phyloP scores from a whole-genome alignment of 2,888 invertebrate species.

The Synergus gifuensis region DNA sequence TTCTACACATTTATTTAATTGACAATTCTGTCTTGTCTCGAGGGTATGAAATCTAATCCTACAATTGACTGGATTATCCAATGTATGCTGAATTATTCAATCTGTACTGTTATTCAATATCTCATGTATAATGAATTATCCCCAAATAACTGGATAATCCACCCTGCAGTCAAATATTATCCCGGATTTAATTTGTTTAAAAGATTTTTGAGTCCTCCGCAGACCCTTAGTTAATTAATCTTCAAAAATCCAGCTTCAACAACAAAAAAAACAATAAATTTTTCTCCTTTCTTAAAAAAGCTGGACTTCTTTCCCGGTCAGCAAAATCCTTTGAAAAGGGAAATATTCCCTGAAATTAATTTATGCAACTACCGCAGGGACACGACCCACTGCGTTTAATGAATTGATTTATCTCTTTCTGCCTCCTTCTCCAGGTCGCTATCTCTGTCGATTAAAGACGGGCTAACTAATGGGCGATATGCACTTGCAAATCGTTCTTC shows the following conservation, averaged over 20 bases:
- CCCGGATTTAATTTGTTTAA: no score
- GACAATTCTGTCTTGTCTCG: no score
- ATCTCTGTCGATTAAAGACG: constrained; percentile 34
- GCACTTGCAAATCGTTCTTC: constrained; percentile 41
- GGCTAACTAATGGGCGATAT: constrained; percentile 38
- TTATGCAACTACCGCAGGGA: constrained; percentile 23
- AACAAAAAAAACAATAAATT: neutral
- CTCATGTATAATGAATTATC: no score
- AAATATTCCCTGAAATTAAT: constrained; percentile 32
- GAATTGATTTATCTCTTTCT: constrained; percentile 34
- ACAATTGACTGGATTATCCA: no score
- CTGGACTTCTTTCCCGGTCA: neutral
- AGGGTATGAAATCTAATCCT: no score
- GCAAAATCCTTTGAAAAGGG: neutral
- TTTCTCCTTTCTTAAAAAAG: neutral
- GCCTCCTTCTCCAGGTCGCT: neutral
- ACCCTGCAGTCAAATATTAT: no score
- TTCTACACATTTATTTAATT: no score
- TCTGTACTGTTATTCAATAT: no score
- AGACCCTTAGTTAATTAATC: no score
- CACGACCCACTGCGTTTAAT: constrained; percentile 9
- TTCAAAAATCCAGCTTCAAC: neutral
- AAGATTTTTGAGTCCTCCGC: neutral
- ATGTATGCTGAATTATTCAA: no score
- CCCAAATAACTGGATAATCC: no score